Conservation (phyloP, 2,797 vertebrate genomes). For the Cynopterus sphinx region DNA sequence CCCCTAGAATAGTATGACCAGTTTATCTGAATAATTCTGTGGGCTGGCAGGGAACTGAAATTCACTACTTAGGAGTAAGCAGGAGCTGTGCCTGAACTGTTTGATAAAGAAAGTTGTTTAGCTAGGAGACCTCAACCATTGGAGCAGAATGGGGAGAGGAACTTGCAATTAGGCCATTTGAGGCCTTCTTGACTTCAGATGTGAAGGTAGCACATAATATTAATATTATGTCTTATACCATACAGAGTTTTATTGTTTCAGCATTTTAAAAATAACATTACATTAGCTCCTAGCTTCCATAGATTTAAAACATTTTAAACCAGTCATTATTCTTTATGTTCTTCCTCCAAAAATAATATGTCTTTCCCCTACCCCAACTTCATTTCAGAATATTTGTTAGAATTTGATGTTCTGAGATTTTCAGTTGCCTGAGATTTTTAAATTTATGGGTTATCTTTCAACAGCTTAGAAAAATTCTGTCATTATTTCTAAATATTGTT, state of each 20-base stretch:
- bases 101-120: neutral
- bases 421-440: neutral
- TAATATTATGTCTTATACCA: neutral
- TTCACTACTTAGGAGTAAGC: too few species aligned
- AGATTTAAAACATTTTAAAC: neutral
- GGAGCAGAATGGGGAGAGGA: neutral
- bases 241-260: neutral
- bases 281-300: neutral
- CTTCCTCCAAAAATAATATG: neutral
- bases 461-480: neutral
- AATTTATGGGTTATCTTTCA: neutral
- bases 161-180: neutral
- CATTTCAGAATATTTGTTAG: neutral
- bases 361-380: neutral
- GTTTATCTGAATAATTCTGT: neutral
- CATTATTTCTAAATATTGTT: neutral
- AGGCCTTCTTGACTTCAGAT: neutral
- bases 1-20: neutral
- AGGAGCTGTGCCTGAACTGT: neutral
- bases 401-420: neutral
- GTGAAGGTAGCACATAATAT: neutral
- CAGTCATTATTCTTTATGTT: neutral
- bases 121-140: too few species aligned
- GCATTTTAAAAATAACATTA: neutral
- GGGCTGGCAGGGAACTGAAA: neutral